Conservation (phyloP, 1,140 invertebrate species). For the Tetraneura akinire region DNA sequence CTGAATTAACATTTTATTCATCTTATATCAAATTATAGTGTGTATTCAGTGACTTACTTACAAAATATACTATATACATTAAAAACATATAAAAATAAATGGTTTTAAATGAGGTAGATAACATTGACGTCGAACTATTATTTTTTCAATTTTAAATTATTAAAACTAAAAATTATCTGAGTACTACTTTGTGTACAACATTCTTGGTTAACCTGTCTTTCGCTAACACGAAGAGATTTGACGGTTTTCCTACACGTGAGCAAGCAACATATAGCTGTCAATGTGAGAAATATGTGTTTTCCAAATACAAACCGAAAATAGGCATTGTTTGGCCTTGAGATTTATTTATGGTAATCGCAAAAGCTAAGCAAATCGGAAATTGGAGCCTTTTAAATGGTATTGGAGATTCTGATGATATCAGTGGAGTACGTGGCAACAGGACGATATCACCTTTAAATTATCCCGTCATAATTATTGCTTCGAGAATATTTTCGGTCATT, state of each 20-base stretch:
- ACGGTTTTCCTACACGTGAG: constrained; percentile 53
- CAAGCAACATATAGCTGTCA: constrained; percentile 61
- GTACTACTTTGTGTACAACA: no score
- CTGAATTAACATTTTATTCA: no score
- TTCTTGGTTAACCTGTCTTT: no score
- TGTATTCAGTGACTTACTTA: no score
- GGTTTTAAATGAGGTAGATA: no score
- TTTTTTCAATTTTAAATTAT: no score
- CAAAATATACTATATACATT: no score
- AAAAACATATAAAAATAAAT: no score
- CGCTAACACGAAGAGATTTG: not conserved
- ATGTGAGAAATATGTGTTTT: constrained; percentile 58
- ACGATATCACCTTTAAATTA: not conserved
- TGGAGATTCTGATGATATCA: constrained; percentile 56
- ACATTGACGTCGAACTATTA: no score
- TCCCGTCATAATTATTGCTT: not conserved
- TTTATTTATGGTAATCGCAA: constrained; percentile 65
- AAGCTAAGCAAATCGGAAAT: constrained; percentile 62
- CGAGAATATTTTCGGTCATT: no score
- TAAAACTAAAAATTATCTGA: no score
- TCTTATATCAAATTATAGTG: no score
- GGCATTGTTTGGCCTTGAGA: constrained; percentile 61
- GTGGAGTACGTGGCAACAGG: not conserved
- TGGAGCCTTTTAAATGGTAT: constrained; percentile 61
- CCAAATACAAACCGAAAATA: constrained; percentile 58